Conservation (phyloP, 1,140 invertebrate genomes). For the Macrobrachium rosenbergii region DNA sequence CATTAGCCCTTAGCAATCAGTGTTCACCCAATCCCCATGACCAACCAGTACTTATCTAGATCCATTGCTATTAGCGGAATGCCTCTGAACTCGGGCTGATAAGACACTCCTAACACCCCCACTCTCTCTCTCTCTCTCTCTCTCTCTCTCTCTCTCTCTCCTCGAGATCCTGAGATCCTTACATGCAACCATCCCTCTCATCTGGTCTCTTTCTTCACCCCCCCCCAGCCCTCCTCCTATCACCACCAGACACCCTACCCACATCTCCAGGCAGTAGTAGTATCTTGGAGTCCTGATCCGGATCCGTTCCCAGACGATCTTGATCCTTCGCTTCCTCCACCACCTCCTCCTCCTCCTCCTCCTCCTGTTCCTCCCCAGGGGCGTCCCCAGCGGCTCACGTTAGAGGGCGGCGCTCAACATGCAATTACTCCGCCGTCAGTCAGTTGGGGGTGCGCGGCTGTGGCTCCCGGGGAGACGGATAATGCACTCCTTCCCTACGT, state of each 20-base stretch:
- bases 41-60: too few relatives aligned
- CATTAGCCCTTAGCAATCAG: too few relatives aligned
- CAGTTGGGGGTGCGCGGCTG: constrained; percentile 34
- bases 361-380: neutral
- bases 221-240: neutral
- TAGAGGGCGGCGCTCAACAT: constrained; percentile 48
- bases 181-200: neutral
- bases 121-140: neutral
- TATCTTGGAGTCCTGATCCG: too few relatives aligned
- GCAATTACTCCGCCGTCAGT: constrained; percentile 58
- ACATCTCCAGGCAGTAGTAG: too few relatives aligned
- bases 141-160: constrained; percentile 18
- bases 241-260: too few relatives aligned
- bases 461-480: constrained; percentile 47
- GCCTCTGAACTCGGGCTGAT: too few relatives aligned
- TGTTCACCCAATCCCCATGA: too few relatives aligned
- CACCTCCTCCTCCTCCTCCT: neutral
- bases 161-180: neutral
- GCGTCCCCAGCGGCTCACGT: constrained; percentile 20
- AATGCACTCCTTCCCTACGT: constrained; percentile 46
- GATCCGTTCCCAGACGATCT: too few relatives aligned
- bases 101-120: neutral
- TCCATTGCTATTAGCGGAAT: too few relatives aligned
- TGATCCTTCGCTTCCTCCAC: neutral
- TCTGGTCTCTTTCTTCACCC: neutral